Base-by-base conservation (phyloP, 2,888 invertebrate species). In the Anthophora plumipes region DNA sequence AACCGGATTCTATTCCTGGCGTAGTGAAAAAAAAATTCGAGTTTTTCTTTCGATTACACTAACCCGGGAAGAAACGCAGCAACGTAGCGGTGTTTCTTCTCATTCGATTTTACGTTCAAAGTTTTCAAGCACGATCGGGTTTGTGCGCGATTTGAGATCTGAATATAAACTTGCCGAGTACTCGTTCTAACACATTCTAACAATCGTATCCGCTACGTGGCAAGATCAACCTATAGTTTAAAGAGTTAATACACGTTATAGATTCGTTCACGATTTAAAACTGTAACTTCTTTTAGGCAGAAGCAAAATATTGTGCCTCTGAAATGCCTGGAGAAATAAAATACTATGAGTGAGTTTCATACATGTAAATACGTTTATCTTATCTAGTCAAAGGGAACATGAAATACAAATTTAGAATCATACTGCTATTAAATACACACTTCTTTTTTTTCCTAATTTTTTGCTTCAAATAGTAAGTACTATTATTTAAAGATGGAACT, bases 241-340 rank as follows among this genome's bases (percentile, higher is more conserved):
- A 20, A 11, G 8, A 50, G 2, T 20, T 20, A 20, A 50, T 8
- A n/a, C 20, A 50, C 9, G 3, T 9, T 17, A n/a, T n/a, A n/a
- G n/a, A n/a, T 12, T n/a, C 1, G 1, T 12, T 2, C 14, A 25
- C n/a, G 22, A 60, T 22, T 37, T 43, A 55, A 63, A 70, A 70
- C 20, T 1, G 41, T 48, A 43, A 63, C 50, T 71, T 74, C 50
- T 91, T 90, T 87, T 78, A 93, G 93, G 92, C 92, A 86, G 93
- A 93, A 91, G 93, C 93, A 89, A 94, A 93, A 91, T 93, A 91
- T 89, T 94, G 94, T 92, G 93, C 93, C 89, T 92, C 93, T 87
- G 94, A 94, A 91, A 92, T 92, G 86, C 92, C 93, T 83, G 94
- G 94, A 85, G 93, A 94, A 87, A 91, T 92, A 82, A 94, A 93